Base-by-base conservation (phyloP, 2,888 invertebrate species). In the Rhogogaster chlorosoma region DNA sequence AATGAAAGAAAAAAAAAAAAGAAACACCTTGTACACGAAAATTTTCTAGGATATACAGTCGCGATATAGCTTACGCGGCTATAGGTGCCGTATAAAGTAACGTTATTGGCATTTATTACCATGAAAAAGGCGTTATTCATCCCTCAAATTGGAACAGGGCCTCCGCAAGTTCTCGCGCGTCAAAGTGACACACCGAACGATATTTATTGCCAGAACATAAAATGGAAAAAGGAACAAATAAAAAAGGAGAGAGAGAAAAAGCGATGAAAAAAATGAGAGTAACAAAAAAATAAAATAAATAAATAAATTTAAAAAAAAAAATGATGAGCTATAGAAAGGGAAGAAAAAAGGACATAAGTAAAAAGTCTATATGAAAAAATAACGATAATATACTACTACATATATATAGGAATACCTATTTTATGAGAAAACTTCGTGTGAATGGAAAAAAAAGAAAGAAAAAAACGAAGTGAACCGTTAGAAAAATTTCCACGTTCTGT, bases 111-210 rank as follows among this genome's bases (percentile, higher is more conserved):
- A 38, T 80, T 73, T 80, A 80, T 80, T 80, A 80, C 61, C 80
- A 80, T 61, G 80, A 80, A 80, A 80, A 80, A 80, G 38, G 38
- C 80, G 80, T 80, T 80, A 80, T 80, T 80, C 80, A 80, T 80
- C 61, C 80, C 80, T 61, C 38, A 61, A 80, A 80, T 80, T 61
- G 80, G 80, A 77, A 7, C 45, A 12, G 53, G 53, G 61, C 57
- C 61, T 80, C 80, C 67, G 67, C 29, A 32, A 75, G 29, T 57
- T n/a, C 57, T 78, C 53, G 22, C 36, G 22, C 26, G 80, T 80
- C 57, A 80, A 80, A 61, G 32, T 80, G 61, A 80, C 32, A 80
- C 61, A 61, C 80, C 36, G 38, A 80, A 80, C 61, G 80, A 49
- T 80, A 80, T 80, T 80, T 61, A 80, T 61, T 80, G 38, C 80